Evolutionary conservation across 2,797 vertebrate species (phyloP).

Genomic region (Chaunax sp.): DNA sequence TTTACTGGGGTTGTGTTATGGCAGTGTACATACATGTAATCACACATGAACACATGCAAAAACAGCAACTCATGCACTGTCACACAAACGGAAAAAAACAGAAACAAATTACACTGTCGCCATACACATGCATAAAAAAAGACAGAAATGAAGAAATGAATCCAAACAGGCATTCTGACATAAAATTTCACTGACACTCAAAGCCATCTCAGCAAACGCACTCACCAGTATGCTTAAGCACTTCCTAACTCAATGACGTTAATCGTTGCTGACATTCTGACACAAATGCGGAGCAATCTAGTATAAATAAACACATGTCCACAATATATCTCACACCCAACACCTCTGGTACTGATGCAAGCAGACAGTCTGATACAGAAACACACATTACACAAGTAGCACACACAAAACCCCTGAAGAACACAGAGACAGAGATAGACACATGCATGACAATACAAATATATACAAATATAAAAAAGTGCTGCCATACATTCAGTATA

Average conservation of each 20-base stretch:
- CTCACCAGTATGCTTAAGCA: constrained; percentile 40
- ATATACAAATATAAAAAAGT: constrained; percentile 16
- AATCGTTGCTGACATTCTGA: constrained; percentile 65
- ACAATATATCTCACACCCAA: constrained; percentile 41
- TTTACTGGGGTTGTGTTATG: constrained; percentile 3
- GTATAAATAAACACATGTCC: constrained; percentile 65
- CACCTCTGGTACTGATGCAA: constrained; percentile 47
- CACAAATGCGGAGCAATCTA: constrained; percentile 42
- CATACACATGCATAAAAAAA: constrained; percentile 5
- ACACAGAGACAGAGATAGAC: constrained; percentile 3
- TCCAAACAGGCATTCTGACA: constrained; percentile 48
- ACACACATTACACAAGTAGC: constrained; percentile 28
- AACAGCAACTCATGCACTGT: not conserved
- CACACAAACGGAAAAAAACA: constrained; percentile 18
- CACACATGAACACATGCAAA: constrained; percentile 2
- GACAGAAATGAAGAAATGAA: constrained; percentile 48
- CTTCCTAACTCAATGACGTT: constrained; percentile 51
- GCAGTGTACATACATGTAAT: constrained; percentile 10
- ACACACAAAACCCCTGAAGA: not conserved
- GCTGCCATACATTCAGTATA: not conserved
- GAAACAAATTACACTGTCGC: constrained; percentile 7
- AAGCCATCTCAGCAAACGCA: constrained; percentile 36
- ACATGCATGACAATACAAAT: constrained; percentile 7
- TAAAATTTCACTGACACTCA: constrained; percentile 48
- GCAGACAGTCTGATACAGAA: constrained; percentile 56